phyloP scores from a whole-genome alignment of 92 coral and sea anemone genomes.

The Siderastrea radians region DNA sequence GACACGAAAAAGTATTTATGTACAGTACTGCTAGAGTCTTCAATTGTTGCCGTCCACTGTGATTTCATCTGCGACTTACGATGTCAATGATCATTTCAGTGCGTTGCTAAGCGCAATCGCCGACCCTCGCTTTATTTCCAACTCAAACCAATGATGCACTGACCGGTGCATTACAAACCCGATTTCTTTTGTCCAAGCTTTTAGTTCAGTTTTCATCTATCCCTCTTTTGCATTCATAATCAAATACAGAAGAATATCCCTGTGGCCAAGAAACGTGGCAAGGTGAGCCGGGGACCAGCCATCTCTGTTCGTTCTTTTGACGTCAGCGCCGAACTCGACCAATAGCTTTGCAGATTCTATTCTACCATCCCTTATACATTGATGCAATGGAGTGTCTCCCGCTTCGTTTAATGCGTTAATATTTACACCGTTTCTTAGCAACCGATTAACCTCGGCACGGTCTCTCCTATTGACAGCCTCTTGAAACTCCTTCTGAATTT shows the following conservation, averaged over 20 bases:
- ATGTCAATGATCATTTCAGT: no score
- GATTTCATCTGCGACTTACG: no score
- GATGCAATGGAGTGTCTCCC: conserved; percentile 78
- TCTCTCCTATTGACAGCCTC: conserved; percentile 73
- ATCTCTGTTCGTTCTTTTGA: conserved; percentile 71
- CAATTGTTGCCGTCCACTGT: no score
- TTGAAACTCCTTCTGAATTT: conserved; percentile 61
- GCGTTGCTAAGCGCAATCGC: no score
- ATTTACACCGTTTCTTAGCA: conserved; percentile 64
- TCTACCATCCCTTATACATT: conserved; percentile 83
- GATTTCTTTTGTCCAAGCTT: neutral
- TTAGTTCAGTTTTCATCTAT: neutral
- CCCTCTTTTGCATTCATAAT: conserved; percentile 54
- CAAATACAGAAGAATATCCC: conserved; percentile 77
- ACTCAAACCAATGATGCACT: no score
- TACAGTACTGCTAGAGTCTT: no score
- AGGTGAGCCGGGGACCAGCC: conserved; percentile 90
- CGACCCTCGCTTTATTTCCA: neutral
- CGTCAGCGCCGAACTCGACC: conserved; percentile 85
- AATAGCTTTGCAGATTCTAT: conserved; percentile 77
- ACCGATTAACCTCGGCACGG: conserved; percentile 65
- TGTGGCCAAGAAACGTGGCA: conserved; percentile 77
- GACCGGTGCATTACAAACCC: neutral
- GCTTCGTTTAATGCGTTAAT: conserved; percentile 75
- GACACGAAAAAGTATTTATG: no score